Percentiles rank a stretch among this genome's conserved stretches.
These are phyloP conservation scores for Botia kubotai DNA, from an alignment of 2,797 vertebrate species.

Conservation along the genomic window DNA sequence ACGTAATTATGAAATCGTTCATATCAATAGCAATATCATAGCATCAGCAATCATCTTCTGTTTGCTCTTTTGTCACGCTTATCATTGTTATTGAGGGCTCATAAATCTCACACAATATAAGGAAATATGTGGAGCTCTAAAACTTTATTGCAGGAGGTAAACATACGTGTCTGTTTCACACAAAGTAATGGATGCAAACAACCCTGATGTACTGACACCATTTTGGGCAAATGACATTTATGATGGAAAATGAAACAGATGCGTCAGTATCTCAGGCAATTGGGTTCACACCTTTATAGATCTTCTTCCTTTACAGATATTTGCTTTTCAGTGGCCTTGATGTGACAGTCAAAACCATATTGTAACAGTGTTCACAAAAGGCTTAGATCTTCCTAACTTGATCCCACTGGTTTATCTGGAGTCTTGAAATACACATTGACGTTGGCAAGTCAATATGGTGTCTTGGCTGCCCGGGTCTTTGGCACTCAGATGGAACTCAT, in stretches of 20 bases:
- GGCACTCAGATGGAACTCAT: not conserved
- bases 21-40: not conserved
- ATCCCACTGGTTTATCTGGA: slow-evolving; percentile 19
- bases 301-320: slow-evolving; percentile 17
- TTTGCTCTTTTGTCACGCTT: slow-evolving; percentile 31
- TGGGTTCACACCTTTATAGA: slow-evolving; percentile 43
- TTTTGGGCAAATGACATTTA: slow-evolving; percentile 30
- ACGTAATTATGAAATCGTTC: not conserved
- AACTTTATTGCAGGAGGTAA: slow-evolving; percentile 42
- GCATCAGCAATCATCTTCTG: slow-evolving; percentile 10
- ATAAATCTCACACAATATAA: slow-evolving; percentile 22
- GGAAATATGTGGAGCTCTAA: slow-evolving; percentile 35
- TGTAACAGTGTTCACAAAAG: not conserved
- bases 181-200: slow-evolving; percentile 44
- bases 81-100: slow-evolving; percentile 36
- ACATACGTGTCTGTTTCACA: slow-evolving; percentile 40
- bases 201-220: slow-evolving; percentile 33
- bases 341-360: not conserved
- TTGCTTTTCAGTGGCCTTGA: not conserved
- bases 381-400: not conserved
- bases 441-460: not conserved
- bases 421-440: slow-evolving; percentile 15
- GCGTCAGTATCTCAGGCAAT: slow-evolving; percentile 43
- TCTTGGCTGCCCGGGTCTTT: slow-evolving; percentile 3
- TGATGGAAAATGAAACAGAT: slow-evolving; percentile 55